A percentile compares a stretch with the other conserved stretches of the same genome.
phyloP scores from a whole-genome alignment of 1,140 invertebrate genomes.

The Bursaphelenchus mucronatus region DNA sequence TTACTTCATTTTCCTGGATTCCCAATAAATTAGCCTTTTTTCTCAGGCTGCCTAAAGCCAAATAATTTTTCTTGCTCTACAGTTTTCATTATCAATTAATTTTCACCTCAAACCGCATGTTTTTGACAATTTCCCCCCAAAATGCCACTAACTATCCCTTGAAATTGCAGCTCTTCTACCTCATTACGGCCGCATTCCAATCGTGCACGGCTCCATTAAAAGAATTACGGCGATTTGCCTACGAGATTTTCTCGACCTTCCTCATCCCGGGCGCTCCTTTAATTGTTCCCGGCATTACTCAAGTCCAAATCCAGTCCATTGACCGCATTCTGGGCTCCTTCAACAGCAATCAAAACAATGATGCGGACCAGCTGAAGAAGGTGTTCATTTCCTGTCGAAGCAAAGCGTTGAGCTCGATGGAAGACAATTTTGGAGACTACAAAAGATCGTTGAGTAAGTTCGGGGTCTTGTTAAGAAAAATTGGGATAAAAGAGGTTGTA shows the following conservation, averaged over 20 bases:
- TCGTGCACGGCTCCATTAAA: slow-evolving; percentile 73
- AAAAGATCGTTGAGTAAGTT: slow-evolving; percentile 23
- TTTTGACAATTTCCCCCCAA: background rate
- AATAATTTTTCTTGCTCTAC: no score
- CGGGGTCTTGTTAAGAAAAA: no score
- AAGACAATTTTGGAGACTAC: slow-evolving; percentile 10
- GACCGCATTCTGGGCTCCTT: slow-evolving; percentile 59
- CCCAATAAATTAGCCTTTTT: no score
- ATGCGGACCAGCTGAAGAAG: slow-evolving; percentile 74
- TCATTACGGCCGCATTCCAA: slow-evolving; percentile 75
- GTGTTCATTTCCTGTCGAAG: slow-evolving; percentile 80
- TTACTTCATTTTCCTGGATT: no score
- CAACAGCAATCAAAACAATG: slow-evolving; percentile 46
- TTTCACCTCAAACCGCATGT: background rate
- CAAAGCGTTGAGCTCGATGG: slow-evolving; percentile 68
- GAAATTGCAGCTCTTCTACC: slow-evolving; percentile 73
- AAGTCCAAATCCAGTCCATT: slow-evolving; percentile 65
- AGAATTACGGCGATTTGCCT: slow-evolving; percentile 90
- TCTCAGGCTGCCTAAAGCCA: no score
- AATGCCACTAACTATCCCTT: background rate
- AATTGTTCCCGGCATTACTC: slow-evolving; percentile 35
- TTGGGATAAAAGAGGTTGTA: no score
- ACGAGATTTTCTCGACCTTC: slow-evolving; percentile 94
- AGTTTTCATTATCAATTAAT: no score
- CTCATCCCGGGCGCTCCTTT: slow-evolving; percentile 74